A percentile compares a stretch with the other conserved stretches of the same genome.
phyloP scores from a whole-genome alignment of 2,797 vertebrate genomes.

The Scolopax rusticola region DNA sequence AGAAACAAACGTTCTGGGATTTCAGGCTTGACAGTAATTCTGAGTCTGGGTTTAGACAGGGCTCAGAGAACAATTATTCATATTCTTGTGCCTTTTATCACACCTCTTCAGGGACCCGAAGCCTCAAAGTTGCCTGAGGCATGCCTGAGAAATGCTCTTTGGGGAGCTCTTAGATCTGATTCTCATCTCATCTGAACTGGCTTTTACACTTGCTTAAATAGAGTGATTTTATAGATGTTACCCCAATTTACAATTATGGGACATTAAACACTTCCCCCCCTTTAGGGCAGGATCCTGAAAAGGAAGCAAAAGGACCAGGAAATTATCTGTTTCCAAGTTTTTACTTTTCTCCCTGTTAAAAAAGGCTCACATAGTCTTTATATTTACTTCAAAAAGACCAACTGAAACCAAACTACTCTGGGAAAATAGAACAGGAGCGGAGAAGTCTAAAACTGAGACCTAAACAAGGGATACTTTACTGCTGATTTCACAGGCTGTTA shows the following conservation, averaged over 20 bases:
- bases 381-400: background rate
- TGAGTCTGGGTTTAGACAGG: background rate
- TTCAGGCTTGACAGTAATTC: slow-evolving; percentile 27
- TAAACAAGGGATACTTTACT: background rate
- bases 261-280: background rate
- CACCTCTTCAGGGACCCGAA: slow-evolving; percentile 5
- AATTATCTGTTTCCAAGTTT: background rate
- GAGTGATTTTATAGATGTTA: background rate
- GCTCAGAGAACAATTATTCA: slow-evolving; percentile 33
- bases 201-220: slow-evolving; percentile 20
- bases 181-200: slow-evolving; percentile 17
- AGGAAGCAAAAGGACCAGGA: background rate
- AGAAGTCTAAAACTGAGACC: background rate
- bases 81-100: slow-evolving; percentile 52
- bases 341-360: background rate
- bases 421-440: background rate
- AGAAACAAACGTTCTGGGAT: slow-evolving; percentile 24
- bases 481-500: background rate
- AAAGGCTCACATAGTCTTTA: background rate
- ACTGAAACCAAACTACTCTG: background rate
- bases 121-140: slow-evolving; percentile 41
- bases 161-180: background rate
- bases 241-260: background rate
- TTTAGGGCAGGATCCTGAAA: background rate
- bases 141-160: slow-evolving; percentile 11